A percentile compares a stretch with the other conserved stretches of the same genome.
Evolutionary conservation across 1,140 invertebrate genomes (phyloP).

Genomic region (Cyclargus thomasi): DNA sequence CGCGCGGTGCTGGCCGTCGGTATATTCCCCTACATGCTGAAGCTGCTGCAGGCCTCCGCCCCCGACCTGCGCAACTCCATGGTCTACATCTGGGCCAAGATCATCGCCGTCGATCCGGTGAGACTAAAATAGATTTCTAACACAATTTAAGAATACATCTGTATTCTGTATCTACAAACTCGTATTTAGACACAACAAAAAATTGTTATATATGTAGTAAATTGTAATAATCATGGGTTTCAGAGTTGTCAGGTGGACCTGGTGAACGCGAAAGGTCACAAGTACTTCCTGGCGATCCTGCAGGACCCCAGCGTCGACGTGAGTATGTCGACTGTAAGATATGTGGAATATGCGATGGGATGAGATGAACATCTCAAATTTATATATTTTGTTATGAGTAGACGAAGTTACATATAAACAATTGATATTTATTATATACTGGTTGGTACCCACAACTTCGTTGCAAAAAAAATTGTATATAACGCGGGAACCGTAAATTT

Average conservation of each 20-base stretch:
- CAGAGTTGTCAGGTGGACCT: constrained; percentile 96
- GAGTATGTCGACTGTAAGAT: constrained; percentile 51
- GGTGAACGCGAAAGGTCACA: constrained; percentile 95
- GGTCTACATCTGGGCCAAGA: constrained; percentile 99
- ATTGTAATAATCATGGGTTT: constrained; percentile 37
- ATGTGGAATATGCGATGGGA: not conserved
- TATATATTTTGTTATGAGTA: too few species aligned
- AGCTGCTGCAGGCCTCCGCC: constrained; percentile 94
- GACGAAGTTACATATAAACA: too few species aligned
- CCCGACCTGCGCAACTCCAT: constrained; percentile 93
- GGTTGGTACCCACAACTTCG: too few species aligned
- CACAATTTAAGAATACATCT: not conserved
- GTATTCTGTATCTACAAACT: not conserved
- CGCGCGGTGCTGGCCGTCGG: constrained; percentile 96
- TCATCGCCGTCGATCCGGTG: constrained; percentile 96
- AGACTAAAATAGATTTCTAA: constrained; percentile 25
- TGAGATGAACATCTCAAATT: not conserved
- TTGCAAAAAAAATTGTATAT: too few species aligned
- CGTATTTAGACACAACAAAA: too few species aligned
- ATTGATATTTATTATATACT: too few species aligned
- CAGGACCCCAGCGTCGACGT: constrained; percentile 89
- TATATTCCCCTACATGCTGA: constrained; percentile 99
- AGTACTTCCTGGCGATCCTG: constrained; percentile 94
- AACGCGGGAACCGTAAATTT: too few species aligned
- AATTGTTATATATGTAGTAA: not conserved